These are phyloP conservation scores for Etheostoma perlongum DNA, from an alignment of 2,797 vertebrate species.

Conservation along the genomic window DNA sequence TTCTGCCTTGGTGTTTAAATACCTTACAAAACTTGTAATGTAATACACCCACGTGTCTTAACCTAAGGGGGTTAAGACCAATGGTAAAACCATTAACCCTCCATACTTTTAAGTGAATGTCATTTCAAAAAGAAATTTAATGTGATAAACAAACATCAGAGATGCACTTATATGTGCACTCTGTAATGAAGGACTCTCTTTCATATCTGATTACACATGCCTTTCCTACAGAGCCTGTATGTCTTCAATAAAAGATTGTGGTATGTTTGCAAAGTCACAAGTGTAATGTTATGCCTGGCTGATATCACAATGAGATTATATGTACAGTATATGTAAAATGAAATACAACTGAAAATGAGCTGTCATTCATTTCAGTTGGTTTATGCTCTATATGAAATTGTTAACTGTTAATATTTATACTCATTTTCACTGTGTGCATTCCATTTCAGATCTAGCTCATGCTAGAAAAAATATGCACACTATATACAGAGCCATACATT, in stretches of 20 bases:
- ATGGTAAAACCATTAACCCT: slow-evolving; percentile 32
- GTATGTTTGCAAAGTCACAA: slow-evolving; percentile 64
- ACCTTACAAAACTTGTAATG: slow-evolving; percentile 53
- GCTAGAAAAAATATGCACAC: not conserved
- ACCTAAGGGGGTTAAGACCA: slow-evolving; percentile 11
- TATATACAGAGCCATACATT: slow-evolving; percentile 29
- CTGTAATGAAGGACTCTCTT: slow-evolving; percentile 46
- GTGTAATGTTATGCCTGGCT: slow-evolving; percentile 48
- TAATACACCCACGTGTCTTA: slow-evolving; percentile 63
- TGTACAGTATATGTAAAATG: slow-evolving; percentile 12
- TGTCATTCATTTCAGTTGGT: slow-evolving; percentile 12
- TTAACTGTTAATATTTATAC: not conserved
- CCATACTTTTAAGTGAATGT: slow-evolving; percentile 53
- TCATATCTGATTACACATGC: slow-evolving; percentile 58
- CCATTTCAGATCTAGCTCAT: slow-evolving; percentile 10
- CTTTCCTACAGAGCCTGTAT: slow-evolving; percentile 75
- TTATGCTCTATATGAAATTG: not conserved
- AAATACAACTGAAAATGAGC: slow-evolving; percentile 17
- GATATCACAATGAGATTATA: slow-evolving; percentile 20
- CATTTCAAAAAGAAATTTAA: slow-evolving; percentile 49
- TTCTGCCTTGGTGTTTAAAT: slow-evolving; percentile 64
- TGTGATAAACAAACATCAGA: slow-evolving; percentile 49
- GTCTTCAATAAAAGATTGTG: slow-evolving; percentile 73
- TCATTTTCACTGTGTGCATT: slow-evolving; percentile 11
- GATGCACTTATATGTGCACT: slow-evolving; percentile 35